A percentile compares a stretch with the other conserved stretches of the same genome.
phyloP scores from a whole-genome alignment of 2,888 invertebrate genomes.

The Himalopsyche kuldschensis region DNA sequence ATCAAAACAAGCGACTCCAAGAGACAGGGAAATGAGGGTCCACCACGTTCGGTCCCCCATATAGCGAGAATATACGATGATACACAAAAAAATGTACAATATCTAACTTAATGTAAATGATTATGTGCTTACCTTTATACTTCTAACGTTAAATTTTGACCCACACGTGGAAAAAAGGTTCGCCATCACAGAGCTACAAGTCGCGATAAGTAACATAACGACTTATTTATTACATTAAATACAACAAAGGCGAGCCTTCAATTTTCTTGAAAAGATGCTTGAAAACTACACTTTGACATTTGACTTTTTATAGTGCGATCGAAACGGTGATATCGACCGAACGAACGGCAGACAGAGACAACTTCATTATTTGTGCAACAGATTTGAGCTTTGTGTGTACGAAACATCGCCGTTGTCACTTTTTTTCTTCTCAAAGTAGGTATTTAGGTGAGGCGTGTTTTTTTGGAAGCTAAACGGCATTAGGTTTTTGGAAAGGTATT shows the following conservation, averaged over 20 bases:
- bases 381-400: background rate
- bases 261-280: background rate
- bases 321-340: background rate
- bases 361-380: background rate
- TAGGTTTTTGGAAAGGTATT: background rate
- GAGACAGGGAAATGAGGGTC: too few relatives aligned
- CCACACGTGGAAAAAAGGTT: too few relatives aligned
- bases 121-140: too few relatives aligned
- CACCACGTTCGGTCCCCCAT: too few relatives aligned
- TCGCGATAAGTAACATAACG: too few relatives aligned
- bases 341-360: background rate
- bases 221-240: background rate
- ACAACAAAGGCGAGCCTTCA: background rate
- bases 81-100: too few relatives aligned
- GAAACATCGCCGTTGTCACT: background rate
- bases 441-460: conserved; percentile 11
- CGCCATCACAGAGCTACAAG: too few relatives aligned
- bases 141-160: too few relatives aligned
- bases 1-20: too few relatives aligned
- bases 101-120: too few relatives aligned
- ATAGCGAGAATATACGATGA: too few relatives aligned
- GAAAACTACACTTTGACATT: background rate
- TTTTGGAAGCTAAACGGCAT: background rate
- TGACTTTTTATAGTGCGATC: background rate
- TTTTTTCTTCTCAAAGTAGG: conserved; percentile 3